Evolutionary conservation across 2,888 invertebrate genomes (phyloP).

Genomic region (Scaptomyza reducta): DNA sequence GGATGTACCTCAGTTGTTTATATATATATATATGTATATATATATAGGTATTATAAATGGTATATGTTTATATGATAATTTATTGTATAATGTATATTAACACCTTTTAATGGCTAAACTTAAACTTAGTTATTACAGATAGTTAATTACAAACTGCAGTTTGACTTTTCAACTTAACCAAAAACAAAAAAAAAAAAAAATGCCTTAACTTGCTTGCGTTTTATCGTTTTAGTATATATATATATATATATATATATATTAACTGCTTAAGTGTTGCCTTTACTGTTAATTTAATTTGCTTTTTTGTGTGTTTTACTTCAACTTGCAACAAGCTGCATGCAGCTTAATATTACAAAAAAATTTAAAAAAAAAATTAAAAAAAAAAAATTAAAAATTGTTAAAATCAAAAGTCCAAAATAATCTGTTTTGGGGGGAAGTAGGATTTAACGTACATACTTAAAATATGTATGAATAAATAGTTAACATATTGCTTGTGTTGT

Average conservation of each 20-base stretch:
- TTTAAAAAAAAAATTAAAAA: slow-evolving; percentile 10
- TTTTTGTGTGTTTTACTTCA: neutral
- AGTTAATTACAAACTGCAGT: slow-evolving; percentile 62
- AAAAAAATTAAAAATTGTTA: neutral
- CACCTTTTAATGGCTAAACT: slow-evolving; percentile 64
- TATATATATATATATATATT: neutral
- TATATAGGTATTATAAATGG: slow-evolving; percentile 1
- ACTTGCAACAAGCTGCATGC: slow-evolving; percentile 22
- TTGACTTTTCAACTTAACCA: slow-evolving; percentile 46
- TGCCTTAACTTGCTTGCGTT: slow-evolving; percentile 50
- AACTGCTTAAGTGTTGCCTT: slow-evolving; percentile 7
- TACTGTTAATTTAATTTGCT: neutral
- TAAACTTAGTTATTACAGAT: slow-evolving; percentile 60
- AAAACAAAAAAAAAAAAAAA: slow-evolving; percentile 47
- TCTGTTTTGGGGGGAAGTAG: no score
- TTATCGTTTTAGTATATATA: neutral
- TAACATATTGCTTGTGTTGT: slow-evolving; percentile 34
- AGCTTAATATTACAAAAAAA: slow-evolving; percentile 25
- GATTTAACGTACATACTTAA: slow-evolving; percentile 17
- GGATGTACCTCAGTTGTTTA: slow-evolving; percentile 10
- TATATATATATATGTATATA: slow-evolving; percentile 3
- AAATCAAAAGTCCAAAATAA: neutral
- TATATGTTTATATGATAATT: slow-evolving; percentile 16
- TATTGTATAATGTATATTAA: slow-evolving; percentile 42
- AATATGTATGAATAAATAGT: slow-evolving; percentile 34